phyloP scores from a whole-genome alignment of 37 sponge, comb jelly and placozoan genomes.

The Cliona cf. orientalis region DNA sequence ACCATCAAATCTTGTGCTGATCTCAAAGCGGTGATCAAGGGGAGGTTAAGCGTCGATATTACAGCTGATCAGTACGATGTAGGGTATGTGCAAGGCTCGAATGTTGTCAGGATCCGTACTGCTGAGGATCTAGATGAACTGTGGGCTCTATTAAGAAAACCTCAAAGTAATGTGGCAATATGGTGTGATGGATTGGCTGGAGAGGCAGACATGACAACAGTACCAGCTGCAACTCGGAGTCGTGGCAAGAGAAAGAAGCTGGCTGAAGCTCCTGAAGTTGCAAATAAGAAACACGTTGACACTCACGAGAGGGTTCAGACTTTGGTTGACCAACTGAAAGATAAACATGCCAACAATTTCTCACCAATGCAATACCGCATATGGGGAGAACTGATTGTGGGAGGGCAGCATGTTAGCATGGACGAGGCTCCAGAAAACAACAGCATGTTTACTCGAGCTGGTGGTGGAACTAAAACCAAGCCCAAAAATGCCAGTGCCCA shows the following conservation, averaged over 20 bases:
- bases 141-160: neutral
- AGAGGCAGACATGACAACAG: neutral
- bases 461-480: neutral
- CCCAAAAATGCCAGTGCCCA: neutral
- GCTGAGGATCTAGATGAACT: conserved; percentile 9
- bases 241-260: neutral
- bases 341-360: neutral
- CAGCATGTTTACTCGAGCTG: conserved; percentile 13
- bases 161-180: neutral
- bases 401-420: neutral
- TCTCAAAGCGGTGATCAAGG: conserved; percentile 15
- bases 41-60: conserved; percentile 13
- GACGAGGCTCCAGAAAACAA: neutral
- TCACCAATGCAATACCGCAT: conserved; percentile 24
- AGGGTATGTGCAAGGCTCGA: conserved; percentile 24
- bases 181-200: conserved; percentile 38
- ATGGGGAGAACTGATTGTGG: conserved; percentile 5
- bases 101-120: conserved; percentile 9
- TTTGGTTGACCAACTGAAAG: neutral
- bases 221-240: neutral
- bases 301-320: conserved; percentile 1
- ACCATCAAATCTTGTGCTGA: conserved; percentile 1
- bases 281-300: neutral
- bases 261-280: too few species aligned
- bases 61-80: conserved; percentile 21